phyloP scores from a whole-genome alignment of 2,113 vertebrate species.

The Pogona vitticeps region DNA sequence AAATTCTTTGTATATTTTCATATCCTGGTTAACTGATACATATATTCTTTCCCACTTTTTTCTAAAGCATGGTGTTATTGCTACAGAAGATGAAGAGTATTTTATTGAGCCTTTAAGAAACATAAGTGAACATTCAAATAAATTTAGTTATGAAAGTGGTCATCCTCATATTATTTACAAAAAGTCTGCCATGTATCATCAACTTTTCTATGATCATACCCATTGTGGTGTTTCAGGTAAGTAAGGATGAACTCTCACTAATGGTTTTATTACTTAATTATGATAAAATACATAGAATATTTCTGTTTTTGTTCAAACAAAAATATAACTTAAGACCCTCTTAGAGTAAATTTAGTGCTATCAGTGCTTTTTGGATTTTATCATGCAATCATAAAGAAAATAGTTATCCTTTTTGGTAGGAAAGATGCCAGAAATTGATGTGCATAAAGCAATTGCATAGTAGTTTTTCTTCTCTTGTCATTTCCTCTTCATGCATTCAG shows the following conservation, averaged over 20 bases:
- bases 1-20: slow-evolving; percentile 23
- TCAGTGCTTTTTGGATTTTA: not conserved
- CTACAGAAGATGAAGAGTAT: slow-evolving; percentile 98
- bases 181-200: slow-evolving; percentile 89
- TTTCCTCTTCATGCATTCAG: no score
- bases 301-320: not conserved
- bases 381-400: not conserved
- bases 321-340: not conserved
- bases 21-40: slow-evolving; percentile 33
- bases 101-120: slow-evolving; percentile 98
- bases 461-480: no score
- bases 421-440: not conserved
- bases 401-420: not conserved
- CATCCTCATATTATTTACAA: slow-evolving; percentile 99
- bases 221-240: slow-evolving; percentile 96
- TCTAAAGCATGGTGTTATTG: slow-evolving; percentile 95
- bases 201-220: slow-evolving; percentile 85
- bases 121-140: slow-evolving; percentile 85
- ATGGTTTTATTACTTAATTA: slow-evolving; percentile 26
- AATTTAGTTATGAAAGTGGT: slow-evolving; percentile 87
- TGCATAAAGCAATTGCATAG: no score
- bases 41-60: slow-evolving; percentile 30
- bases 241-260: slow-evolving; percentile 50
- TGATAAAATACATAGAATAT: not conserved
- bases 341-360: not conserved